Evolutionary conservation across 2,888 invertebrate species (phyloP), one percentile per base, ranked within the genome.

Genomic region (Drosophila pseudotakahashii): DNA sequence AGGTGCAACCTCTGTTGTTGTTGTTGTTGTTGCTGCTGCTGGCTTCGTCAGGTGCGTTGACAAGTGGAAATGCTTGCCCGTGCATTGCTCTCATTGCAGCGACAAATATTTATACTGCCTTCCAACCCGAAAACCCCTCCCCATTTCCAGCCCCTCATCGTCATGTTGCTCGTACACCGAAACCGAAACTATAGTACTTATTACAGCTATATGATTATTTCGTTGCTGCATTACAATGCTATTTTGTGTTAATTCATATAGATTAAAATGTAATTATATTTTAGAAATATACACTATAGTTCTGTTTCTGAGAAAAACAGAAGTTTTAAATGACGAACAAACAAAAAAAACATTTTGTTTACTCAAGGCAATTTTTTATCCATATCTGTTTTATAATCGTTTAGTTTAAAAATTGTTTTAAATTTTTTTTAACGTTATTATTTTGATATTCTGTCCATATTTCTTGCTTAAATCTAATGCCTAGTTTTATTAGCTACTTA

Each of bases 71-170:
- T 89, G 75, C 84, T 77, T 75, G 71, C 71, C 83, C 78, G 89
- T 85, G 73, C 83, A 76, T 89, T 84, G 83, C 83, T 84, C 88
- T 82, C 88, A 88, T 88, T 89, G 70, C 72, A 66, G 72, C 75
- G 75, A 77, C 81, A 83, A 85, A 87, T 83, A 83, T 89, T 81
- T 81, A 76, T 81, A 62, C 81, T 81, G 64, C 75, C 58, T 48
- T 62, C 45, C 47, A 32, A 10, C 30, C 47, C 45, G 10, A 34
- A 13, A 13, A n/a, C 67, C 32, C 30, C 58, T 26, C 48, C 41
- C 30, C 53, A 19, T 39, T 44, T 62, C 48, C 60, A 59, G 59
- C 19, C 23, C 41, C 14, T 16, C 34, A 11, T 11, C 54, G 13
- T 32, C 14, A n/a, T 7, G 42, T 9, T n/a, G 19, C 5, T 16